Conservation (phyloP, 2,113 vertebrate species). For the Theristicus caerulescens region DNA sequence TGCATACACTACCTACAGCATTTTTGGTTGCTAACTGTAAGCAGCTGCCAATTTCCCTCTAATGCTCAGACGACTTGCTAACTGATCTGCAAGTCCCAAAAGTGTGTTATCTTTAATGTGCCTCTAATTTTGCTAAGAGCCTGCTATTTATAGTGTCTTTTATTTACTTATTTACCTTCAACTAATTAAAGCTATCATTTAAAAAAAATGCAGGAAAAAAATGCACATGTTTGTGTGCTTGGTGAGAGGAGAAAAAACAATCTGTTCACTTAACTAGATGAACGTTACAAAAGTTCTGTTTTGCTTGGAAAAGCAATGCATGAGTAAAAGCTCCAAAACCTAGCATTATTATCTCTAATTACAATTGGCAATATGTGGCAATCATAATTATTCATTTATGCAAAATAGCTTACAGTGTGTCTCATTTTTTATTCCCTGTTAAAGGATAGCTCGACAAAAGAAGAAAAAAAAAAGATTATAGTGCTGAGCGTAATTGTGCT, state of each 20-base stretch:
- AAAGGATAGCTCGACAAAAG: slow-evolving; percentile 57
- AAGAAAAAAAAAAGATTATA: slow-evolving; percentile 41
- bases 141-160: slow-evolving; percentile 61
- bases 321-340: slow-evolving; percentile 56
- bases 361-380: slow-evolving; percentile 68
- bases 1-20: slow-evolving; percentile 54
- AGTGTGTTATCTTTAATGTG: slow-evolving; percentile 69
- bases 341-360: slow-evolving; percentile 70
- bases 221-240: background rate
- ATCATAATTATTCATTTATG: slow-evolving; percentile 72
- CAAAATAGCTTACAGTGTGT: slow-evolving; percentile 67
- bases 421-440: slow-evolving; percentile 70
- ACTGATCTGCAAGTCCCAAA: slow-evolving; percentile 67
- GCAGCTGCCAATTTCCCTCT: slow-evolving; percentile 62
- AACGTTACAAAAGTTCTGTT: slow-evolving; percentile 39
- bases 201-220: background rate
- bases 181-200: slow-evolving; percentile 50
- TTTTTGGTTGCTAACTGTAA: slow-evolving; percentile 60
- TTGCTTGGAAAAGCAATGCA: slow-evolving; percentile 46
- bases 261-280: background rate
- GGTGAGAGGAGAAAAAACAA: background rate
- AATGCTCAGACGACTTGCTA: slow-evolving; percentile 52
- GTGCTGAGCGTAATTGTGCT: slow-evolving; percentile 48
- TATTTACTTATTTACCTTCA: slow-evolving; percentile 68
- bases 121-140: slow-evolving; percentile 68